These are phyloP conservation scores for Rhodinocichla rosea DNA, from an alignment of 2,113 vertebrate genomes.

Conservation along the genomic window DNA sequence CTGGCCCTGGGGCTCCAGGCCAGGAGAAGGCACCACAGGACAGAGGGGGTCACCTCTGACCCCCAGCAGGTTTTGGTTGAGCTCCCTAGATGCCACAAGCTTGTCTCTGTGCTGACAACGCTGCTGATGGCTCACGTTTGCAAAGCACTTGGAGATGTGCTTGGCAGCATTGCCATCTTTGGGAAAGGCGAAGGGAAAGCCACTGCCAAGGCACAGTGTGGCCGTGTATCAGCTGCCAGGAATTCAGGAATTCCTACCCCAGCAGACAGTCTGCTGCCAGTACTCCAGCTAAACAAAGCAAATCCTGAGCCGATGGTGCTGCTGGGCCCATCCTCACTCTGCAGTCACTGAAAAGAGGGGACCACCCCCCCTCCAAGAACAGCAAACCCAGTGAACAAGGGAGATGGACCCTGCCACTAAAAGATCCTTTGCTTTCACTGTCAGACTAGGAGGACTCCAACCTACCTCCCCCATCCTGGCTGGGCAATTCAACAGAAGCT, in stretches of 20 bases:
- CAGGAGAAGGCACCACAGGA: accelerated
- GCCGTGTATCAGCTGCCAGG: neutral
- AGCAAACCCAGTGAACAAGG: neutral
- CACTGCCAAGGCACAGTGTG: neutral
- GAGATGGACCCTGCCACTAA: neutral
- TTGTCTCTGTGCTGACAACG: neutral
- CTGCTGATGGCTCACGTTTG: neutral
- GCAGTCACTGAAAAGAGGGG: neutral
- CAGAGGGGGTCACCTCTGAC: neutral
- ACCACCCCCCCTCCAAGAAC: neutral
- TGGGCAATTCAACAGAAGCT: neutral
- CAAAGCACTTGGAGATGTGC: neutral
- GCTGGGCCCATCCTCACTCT: neutral
- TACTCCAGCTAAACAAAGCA: neutral
- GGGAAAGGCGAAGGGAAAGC: neutral
- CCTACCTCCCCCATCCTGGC: neutral
- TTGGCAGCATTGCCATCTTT: conserved; percentile 51
- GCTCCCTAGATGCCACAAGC: neutral
- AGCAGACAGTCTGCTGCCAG: neutral
- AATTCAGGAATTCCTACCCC: neutral
- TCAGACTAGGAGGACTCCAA: neutral
- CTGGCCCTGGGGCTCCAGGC: neutral
- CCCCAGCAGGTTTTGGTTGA: neutral
- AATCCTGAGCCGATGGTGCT: neutral
- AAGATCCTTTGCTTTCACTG: neutral